Base-by-base conservation (phyloP, 1,140 invertebrate genomes). In the Meloidogyne hapla region DNA sequence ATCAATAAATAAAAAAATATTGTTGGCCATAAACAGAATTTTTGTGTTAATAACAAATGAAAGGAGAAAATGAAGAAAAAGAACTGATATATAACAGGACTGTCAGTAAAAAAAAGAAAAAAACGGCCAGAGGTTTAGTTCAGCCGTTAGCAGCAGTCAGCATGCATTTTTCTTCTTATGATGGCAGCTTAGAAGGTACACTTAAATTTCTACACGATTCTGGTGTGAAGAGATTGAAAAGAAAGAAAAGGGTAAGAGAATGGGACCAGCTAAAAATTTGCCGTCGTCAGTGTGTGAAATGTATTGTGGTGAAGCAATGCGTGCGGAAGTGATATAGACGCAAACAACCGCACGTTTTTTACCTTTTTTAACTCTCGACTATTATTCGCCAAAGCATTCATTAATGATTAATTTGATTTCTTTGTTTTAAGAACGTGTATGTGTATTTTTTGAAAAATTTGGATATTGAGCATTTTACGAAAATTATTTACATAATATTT, bases 41-140 rank as follows among this genome's bases (percentile, higher is more conserved):
- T 56, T 56, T 56, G 5, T 1, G 13, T n/a, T 56, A 56, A 56
- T 56, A 56, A 56, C n/a, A 56, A 48, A 56, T 56, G n/a, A n/a
- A 56, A 56, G n/a, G 18, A n/a, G 48, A 56, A 56, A 56, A 21
- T 56, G 48, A 56, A 56, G 48, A 56, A 56, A 56, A n/a, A 56
- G 48, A 56, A 56, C n/a, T 56, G 48, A 56, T n/a, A 56, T 56
- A 56, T 56, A 56, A 56, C 48, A n/a, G 48, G n/a, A n/a, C 48
- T n/a, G 18, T 56, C 18, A 56, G 48, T 56, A n/a, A 56, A n/a
- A 5, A 48, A 5, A 8, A 56, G 3, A 56, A 21, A 56, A 56
- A 56, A 56, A 56, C 12, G 4, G 18, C 1, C 18, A 33, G 48
- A 15, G 48, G 12, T 56, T 56, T 56, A 6, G 33, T 56, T 48